These are phyloP conservation scores for Diachasmimorpha longicaudata DNA, from an alignment of 1,140 invertebrate species.

Conservation along the genomic window DNA sequence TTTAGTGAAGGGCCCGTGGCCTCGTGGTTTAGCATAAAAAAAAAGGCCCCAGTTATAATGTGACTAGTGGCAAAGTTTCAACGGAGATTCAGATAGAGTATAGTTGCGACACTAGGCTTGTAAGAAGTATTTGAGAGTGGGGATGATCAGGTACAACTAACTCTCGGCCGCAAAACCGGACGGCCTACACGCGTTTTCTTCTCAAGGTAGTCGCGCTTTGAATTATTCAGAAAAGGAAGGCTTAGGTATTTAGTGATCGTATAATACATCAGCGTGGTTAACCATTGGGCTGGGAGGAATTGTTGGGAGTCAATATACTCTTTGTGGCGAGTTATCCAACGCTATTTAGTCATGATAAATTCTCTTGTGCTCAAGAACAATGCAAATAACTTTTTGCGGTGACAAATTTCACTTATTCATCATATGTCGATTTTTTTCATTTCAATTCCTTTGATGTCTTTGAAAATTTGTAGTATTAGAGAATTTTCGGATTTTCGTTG, in stretches of 20 bases:
- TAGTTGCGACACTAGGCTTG: background rate
- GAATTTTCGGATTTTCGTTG: no score
- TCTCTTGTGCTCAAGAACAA: background rate
- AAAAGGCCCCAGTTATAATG: background rate
- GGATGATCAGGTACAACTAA: background rate
- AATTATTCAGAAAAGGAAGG: constrained; percentile 55
- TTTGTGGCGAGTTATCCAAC: background rate
- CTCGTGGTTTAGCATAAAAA: background rate
- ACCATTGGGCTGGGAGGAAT: background rate
- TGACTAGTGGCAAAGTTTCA: background rate
- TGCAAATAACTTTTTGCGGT: no score
- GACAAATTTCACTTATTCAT: no score
- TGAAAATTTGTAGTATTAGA: no score
- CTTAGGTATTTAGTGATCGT: constrained; percentile 47
- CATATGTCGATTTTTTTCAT: background rate
- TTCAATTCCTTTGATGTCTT: no score
- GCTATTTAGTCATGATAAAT: background rate
- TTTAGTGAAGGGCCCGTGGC: constrained; percentile 2
- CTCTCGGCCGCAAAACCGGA: constrained; percentile 30
- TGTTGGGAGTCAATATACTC: background rate
- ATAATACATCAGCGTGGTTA: constrained; percentile 11
- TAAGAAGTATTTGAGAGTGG: constrained; percentile 1
- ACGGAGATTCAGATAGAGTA: background rate
- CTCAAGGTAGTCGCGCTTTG: constrained; percentile 44
- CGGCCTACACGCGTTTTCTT: constrained; percentile 48